Percentiles rank a stretch among this genome's conserved stretches.
phyloP scores from a whole-genome alignment of 2,113 vertebrate genomes.

The Ictalurus furcatus region DNA sequence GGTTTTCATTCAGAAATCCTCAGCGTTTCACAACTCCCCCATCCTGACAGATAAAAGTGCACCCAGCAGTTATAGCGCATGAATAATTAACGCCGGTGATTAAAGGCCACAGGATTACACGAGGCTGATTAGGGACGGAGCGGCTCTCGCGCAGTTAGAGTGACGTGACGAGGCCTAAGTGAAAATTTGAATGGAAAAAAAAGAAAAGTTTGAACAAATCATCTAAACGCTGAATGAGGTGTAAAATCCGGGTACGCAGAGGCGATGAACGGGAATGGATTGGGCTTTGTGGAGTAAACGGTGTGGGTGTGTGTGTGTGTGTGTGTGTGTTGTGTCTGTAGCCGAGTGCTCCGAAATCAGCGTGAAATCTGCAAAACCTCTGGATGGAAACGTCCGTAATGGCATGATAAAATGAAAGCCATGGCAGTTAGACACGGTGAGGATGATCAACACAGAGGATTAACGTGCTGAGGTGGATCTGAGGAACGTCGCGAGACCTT shows the following conservation, averaged over 20 bases:
- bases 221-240: not conserved
- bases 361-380: not conserved
- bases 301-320: not conserved
- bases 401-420: conserved; percentile 30
- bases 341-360: not conserved
- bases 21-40: not conserved
- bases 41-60: not conserved
- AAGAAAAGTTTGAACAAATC: not conserved
- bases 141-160: not conserved
- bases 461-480: not conserved
- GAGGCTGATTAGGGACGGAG: not conserved
- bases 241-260: not conserved
- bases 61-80: no score
- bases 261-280: not conserved
- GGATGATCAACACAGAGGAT: not conserved
- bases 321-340: not conserved
- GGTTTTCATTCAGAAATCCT: not conserved
- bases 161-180: not conserved
- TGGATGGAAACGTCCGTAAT: conserved; percentile 9
- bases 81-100: not conserved
- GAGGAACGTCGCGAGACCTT: not conserved
- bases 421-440: not conserved
- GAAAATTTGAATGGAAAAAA: not conserved
- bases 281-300: not conserved
- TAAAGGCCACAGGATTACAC: not conserved